A percentile compares a stretch with the other conserved stretches of the same genome.
These are phyloP conservation scores for Dorcus parallelipipedus DNA, from an alignment of 2,888 invertebrate species.

Conservation along the genomic window DNA sequence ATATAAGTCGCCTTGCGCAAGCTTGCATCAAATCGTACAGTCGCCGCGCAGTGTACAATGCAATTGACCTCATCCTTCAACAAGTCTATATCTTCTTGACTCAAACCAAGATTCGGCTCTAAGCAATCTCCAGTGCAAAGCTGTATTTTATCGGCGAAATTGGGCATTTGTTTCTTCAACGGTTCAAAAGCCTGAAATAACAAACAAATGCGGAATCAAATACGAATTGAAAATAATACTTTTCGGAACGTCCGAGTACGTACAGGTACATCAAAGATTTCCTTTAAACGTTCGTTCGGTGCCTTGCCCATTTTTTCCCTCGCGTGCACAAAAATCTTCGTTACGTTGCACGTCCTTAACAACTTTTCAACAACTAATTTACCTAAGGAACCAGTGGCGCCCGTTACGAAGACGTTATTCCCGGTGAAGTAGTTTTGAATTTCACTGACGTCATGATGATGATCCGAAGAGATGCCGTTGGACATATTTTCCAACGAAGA, in stretches of 20 bases:
- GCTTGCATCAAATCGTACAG: constrained; percentile 71
- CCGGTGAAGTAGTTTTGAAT: neutral
- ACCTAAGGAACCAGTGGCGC: constrained; percentile 16
- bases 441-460: neutral
- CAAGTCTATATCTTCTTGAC: neutral
- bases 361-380: constrained; percentile 40
- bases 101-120: constrained; percentile 10
- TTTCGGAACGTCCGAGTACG: constrained; percentile 21
- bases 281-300: constrained; percentile 44
- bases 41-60: constrained; percentile 49
- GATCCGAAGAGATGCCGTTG: too few species aligned
- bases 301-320: constrained; percentile 39
- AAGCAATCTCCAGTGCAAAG: constrained; percentile 33
- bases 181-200: constrained; percentile 13
- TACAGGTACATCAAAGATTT: constrained; percentile 47
- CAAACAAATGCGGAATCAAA: too few species aligned
- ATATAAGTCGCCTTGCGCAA: constrained; percentile 62
- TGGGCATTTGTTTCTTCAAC: constrained; percentile 7
- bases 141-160: constrained; percentile 26
- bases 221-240: neutral
- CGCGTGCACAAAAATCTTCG: constrained; percentile 37
- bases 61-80: constrained; percentile 21
- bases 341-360: constrained; percentile 34
- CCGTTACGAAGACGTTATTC: neutral
- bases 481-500: too few species aligned